Evolutionary conservation across 37 sponge, comb jelly and placozoan species (phyloP), one percentile per base, ranked within the genome.

Genomic region (Aplysina aerophoba): DNA sequence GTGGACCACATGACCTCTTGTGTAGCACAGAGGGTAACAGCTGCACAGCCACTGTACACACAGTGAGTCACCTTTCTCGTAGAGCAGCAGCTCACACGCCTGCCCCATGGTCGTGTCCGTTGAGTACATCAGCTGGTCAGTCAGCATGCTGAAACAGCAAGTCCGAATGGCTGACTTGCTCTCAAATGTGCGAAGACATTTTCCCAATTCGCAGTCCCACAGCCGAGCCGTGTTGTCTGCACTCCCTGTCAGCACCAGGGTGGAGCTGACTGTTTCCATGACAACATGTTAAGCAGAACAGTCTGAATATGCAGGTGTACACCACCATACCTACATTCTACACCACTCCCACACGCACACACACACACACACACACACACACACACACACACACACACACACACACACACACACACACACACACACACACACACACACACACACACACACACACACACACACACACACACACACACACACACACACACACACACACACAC

Each of bases 191-290:
- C 57, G 34, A 28, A 94, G 58, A 59, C 81, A 81, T 39, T 41
- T 73, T 36, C 99, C 99, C 13, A 91, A 95, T 68, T 94, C 95
- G 71, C 95, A 93, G 87, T 99, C 96, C 99, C 99, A 99, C 33
- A 99, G 69, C n/a, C 87, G 80, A 56, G 90, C 87, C 20, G 92
- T 84, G 86, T 91, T 95, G 74, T 97, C 99, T 37, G 96, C 99
- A 67, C 90, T 57, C 15, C 94, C 99, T 12, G 97, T 97, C 0
- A 97, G 59, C n/a, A 99, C 87, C 6, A 59, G 79, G 20, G 80
- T 86, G 22, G 95, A 73, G 67, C 95, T 95, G 0, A 85, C 94
- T 95, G 63, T 16, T 20, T 33, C 34, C 19, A 72, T 31, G 24
- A 74, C 24, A 31, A 40, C 65, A 63, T 3, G 24, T 30, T 28